Conservation (phyloP, 1,140 invertebrate genomes). For the Prorops nasuta region DNA sequence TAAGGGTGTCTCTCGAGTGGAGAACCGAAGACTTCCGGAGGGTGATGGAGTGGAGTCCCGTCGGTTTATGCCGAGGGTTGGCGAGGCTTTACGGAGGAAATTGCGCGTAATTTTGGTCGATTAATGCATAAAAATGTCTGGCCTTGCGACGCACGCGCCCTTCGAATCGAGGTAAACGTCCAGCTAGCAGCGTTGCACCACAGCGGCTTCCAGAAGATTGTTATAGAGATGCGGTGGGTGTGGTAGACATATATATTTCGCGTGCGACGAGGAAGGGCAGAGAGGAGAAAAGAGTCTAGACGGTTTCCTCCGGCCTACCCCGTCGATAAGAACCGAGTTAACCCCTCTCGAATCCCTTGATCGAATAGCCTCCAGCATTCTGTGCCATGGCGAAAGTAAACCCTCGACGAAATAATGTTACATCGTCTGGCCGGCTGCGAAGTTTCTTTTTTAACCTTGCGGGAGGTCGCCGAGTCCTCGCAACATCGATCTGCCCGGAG, state of each 20-base stretch:
- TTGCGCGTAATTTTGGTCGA: constrained; percentile 17
- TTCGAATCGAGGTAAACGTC: too few species aligned
- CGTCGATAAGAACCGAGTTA: neutral
- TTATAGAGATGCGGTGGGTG: too few species aligned
- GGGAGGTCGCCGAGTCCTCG: constrained; percentile 14
- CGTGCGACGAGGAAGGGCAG: neutral
- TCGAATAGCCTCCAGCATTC: constrained; percentile 5
- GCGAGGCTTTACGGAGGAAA: constrained; percentile 10
- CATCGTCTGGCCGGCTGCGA: constrained; percentile 19
- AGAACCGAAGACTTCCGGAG: constrained; percentile 11
- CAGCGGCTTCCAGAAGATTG: too few species aligned
- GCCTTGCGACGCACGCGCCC: too few species aligned
- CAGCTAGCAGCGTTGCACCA: too few species aligned
- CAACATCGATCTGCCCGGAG: constrained; percentile 14
- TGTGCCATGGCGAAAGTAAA: constrained; percentile 14
- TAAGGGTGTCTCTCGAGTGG: too few species aligned
- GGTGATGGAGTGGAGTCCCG: too few species aligned
- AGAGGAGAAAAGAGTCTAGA: constrained; percentile 24
- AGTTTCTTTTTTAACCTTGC: constrained; percentile 19
- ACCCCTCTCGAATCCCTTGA: neutral
- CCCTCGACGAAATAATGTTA: constrained; percentile 21
- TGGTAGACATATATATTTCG: too few species aligned
- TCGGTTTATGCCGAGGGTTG: constrained; percentile 1
- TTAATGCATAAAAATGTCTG: constrained; percentile 18
- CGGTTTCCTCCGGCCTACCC: constrained; percentile 8